Evolutionary conservation across 2,888 invertebrate species (phyloP), one percentile per base, ranked within the genome.

Genomic region (Chouioia cunea): DNA sequence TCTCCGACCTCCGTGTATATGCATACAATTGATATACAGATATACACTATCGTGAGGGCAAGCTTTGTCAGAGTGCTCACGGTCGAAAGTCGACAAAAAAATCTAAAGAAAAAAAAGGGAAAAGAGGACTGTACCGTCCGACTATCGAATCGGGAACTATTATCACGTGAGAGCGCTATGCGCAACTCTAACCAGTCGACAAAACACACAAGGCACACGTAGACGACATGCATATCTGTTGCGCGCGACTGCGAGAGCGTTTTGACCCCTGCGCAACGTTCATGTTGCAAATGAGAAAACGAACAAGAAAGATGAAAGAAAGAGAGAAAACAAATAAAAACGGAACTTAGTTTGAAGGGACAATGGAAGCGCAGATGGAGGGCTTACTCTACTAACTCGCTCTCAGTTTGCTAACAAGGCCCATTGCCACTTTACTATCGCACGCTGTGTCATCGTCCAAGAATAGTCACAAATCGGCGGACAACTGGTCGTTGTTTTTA

Each of bases 21-120:
- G 83, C 84, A 85, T 85, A 85, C 84, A 84, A 84, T 85, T 85
- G 84, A 84, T 84, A 84, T 84, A 84, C n/a, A n/a, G n/a, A n/a
- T 83, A 85, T 84, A 85, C 82, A 84, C 81, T 79, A 84, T 85
- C 82, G 81, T 78, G 79, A 78, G n/a, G 71, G 74, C 70, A 68
- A 73, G 75, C 76, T 78, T 74, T 77, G 71, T 56, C 72, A 76
- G 77, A 75, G 69, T n/a, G n/a, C n/a, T n/a, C 71, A 59, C 77
- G 78, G 50, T 27, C 23, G n/a, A 16, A n/a, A n/a, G 57, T 68
- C 71, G 75, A 77, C 64, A 75, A 74, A 70, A 69, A 75, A 76
- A 77, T 74, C 71, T 75, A 63, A 74, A 73, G 69, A 68, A 57
- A 23, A 57, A 8, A 4, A 15, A 22, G 56, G 46, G 8, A 43